These are phyloP conservation scores for Lucifuga dentata DNA, from an alignment of 2,113 vertebrate species.

Conservation along the genomic window DNA sequence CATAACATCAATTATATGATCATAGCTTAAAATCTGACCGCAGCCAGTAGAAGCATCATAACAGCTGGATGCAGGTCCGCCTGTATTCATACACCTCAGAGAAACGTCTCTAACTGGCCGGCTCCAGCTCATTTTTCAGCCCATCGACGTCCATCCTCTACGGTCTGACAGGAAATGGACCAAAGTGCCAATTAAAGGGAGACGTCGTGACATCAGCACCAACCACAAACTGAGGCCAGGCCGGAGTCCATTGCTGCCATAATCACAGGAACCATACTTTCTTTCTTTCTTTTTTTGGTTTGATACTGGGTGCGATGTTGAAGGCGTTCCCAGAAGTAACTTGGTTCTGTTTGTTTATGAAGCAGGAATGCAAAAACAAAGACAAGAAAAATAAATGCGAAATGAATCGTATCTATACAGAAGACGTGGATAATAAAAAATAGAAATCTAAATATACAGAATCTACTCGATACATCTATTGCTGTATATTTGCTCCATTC, in stretches of 20 bases:
- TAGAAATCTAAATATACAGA: slow-evolving; percentile 76
- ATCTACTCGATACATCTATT: slow-evolving; percentile 63
- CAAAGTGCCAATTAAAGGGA: slow-evolving; percentile 57
- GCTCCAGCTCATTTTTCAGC: slow-evolving; percentile 62
- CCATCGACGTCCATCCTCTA: slow-evolving; percentile 23
- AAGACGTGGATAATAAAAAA: slow-evolving; percentile 67
- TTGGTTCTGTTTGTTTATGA: slow-evolving; percentile 28
- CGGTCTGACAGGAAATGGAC: slow-evolving; percentile 48
- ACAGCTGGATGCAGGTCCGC: slow-evolving; percentile 26
- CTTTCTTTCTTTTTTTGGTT: slow-evolving; percentile 28
- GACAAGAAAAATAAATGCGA: slow-evolving; percentile 30
- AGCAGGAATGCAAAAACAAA: slow-evolving; percentile 48
- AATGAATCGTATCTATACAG: slow-evolving; percentile 57
- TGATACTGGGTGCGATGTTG: slow-evolving; percentile 12
- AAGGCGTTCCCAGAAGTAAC: slow-evolving; percentile 24
- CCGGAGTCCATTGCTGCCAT: slow-evolving; percentile 22
- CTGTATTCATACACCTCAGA: slow-evolving; percentile 38
- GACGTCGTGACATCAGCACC: slow-evolving; percentile 42
- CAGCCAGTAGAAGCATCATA: slow-evolving; percentile 43
- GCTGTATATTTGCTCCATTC: slow-evolving; percentile 58
- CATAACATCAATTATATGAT: slow-evolving; percentile 53
- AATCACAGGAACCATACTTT: slow-evolving; percentile 31
- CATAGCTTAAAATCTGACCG: slow-evolving; percentile 70
- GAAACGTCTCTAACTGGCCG: slow-evolving; percentile 54
- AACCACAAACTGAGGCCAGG: slow-evolving; percentile 27